Evolutionary conservation across 2,888 invertebrate species (phyloP).

Genomic region (Litoditis marina): DNA sequence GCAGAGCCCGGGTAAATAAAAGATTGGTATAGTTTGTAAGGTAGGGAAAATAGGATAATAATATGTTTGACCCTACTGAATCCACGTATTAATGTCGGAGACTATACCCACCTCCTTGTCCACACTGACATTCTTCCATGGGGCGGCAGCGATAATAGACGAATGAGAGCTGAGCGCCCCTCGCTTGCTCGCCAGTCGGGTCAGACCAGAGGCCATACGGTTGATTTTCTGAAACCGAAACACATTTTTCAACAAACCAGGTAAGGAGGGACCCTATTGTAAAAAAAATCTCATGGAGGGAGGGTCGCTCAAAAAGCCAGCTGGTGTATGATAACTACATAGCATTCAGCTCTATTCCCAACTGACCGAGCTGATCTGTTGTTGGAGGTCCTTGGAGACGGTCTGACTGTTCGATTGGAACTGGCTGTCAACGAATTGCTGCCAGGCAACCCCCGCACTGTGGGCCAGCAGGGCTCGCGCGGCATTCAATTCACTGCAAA

Average conservation of each 20-base stretch:
- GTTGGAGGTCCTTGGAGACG: slow-evolving; percentile 30
- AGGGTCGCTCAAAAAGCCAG: no score
- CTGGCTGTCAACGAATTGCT: slow-evolving; percentile 42
- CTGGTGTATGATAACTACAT: no score
- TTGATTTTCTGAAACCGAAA: slow-evolving; percentile 74
- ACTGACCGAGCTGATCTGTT: slow-evolving; percentile 38
- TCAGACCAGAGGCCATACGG: slow-evolving; percentile 86
- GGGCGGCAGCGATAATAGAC: slow-evolving; percentile 21
- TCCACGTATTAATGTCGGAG: no score
- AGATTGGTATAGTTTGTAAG: no score
- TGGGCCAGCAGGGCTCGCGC: slow-evolving; percentile 42
- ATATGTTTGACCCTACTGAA: no score
- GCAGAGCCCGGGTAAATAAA: no score
- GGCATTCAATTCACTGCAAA: slow-evolving; percentile 44
- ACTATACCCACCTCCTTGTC: slow-evolving; percentile 14
- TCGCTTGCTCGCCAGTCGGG: slow-evolving; percentile 83
- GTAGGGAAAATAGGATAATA: no score
- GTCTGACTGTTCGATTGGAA: slow-evolving; percentile 16
- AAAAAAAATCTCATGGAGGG: no score
- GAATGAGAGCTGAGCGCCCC: slow-evolving; percentile 61
- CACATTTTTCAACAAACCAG: background rate
- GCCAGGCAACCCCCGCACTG: slow-evolving; percentile 36
- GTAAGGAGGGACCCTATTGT: no score
- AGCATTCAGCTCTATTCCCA: no score
- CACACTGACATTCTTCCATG: slow-evolving; percentile 54